These are phyloP conservation scores for Hydrochoerus hydrochaeris DNA, from an alignment of 2,113 vertebrate genomes.

Conservation along the genomic window DNA sequence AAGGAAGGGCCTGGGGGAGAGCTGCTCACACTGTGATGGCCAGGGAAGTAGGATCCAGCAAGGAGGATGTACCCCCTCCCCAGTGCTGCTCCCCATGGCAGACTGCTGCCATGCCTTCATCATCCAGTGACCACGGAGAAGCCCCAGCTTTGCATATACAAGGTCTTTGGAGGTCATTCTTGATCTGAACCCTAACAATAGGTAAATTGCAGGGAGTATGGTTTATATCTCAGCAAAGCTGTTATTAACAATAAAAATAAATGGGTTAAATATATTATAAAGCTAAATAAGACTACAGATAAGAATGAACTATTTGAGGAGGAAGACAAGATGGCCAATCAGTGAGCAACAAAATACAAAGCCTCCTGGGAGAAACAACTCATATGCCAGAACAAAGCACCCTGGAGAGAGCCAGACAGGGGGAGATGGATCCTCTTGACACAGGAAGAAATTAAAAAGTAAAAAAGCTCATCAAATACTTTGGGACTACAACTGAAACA, in stretches of 20 bases:
- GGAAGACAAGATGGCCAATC: too few relatives aligned
- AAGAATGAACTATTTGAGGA: constrained; percentile 41
- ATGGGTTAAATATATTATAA: background rate
- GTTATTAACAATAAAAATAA: background rate
- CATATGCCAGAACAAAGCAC: too few relatives aligned
- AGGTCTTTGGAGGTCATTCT: background rate
- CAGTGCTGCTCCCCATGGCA: background rate
- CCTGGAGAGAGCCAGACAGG: too few relatives aligned
- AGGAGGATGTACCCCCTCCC: background rate
- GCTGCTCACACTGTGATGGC: background rate
- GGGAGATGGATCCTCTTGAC: too few relatives aligned
- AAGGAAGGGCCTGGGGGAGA: background rate
- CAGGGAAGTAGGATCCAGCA: background rate
- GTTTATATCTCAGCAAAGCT: background rate
- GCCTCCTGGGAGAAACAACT: too few relatives aligned
- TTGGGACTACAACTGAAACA: too few relatives aligned
- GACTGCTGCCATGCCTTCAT: background rate
- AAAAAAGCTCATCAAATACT: too few relatives aligned
- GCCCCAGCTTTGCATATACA: background rate
- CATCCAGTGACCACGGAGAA: background rate
- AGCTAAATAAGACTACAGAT: background rate
- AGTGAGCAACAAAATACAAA: too few relatives aligned
- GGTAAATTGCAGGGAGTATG: background rate
- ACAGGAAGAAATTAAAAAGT: too few relatives aligned
- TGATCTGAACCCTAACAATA: background rate